phyloP scores from a whole-genome alignment of 2,888 invertebrate species.

The Hypselothyrea guttata region DNA sequence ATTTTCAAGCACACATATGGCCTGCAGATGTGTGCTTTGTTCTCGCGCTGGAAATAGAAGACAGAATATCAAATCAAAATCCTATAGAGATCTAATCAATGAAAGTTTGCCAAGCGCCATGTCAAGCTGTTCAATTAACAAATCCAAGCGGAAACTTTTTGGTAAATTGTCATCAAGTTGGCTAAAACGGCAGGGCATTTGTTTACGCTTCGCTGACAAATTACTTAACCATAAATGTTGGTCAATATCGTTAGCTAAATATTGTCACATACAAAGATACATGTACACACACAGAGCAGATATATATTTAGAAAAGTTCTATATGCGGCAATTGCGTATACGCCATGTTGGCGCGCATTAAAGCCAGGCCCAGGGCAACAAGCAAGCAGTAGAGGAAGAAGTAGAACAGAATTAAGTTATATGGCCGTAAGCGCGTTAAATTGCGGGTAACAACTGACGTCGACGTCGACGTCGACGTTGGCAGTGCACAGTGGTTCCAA shows the following conservation, averaged over 20 bases:
- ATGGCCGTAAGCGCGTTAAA: slow-evolving; percentile 47
- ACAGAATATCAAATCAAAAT: not conserved
- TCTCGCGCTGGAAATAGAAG: too few relatives aligned
- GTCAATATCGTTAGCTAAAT: slow-evolving; percentile 11
- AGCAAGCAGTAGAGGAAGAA: slow-evolving; percentile 2
- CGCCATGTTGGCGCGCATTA: slow-evolving; percentile 19
- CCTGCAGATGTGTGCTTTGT: too few relatives aligned
- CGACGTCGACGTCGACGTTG: slow-evolving; percentile 3
- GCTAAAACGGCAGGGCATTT: slow-evolving; percentile 6
- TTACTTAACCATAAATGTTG: slow-evolving; percentile 25
- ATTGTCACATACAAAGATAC: slow-evolving; percentile 5
- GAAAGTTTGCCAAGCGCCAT: not conserved
- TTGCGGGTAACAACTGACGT: slow-evolving; percentile 45
- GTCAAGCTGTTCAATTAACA: slow-evolving; percentile 7
- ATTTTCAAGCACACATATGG: too few relatives aligned
- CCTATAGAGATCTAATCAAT: not conserved
- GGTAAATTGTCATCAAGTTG: slow-evolving; percentile 7
- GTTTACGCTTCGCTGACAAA: slow-evolving; percentile 10
- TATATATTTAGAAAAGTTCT: not conserved
- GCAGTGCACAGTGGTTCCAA: slow-evolving; percentile 10
- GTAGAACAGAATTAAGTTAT: slow-evolving; percentile 36
- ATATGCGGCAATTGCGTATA: slow-evolving; percentile 20
- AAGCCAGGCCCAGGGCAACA: not conserved
- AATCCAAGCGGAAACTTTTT: slow-evolving; percentile 12
- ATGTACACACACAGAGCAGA: slow-evolving; percentile 4